Conservation (phyloP, 1,140 invertebrate species). For the Microplitis mediator region DNA sequence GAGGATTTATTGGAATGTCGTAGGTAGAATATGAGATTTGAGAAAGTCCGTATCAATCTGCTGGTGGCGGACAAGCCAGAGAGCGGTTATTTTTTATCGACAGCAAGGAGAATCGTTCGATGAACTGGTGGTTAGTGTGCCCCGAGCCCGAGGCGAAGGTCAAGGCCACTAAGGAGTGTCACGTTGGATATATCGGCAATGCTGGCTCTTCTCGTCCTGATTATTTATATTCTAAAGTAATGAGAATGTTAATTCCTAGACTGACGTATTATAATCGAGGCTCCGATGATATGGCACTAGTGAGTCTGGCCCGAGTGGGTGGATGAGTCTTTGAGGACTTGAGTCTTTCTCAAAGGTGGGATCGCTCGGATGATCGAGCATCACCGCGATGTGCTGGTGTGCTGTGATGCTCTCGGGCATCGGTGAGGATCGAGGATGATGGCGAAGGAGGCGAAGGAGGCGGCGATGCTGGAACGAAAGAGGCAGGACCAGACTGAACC, state of each 20-base stretch:
- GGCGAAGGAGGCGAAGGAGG: constrained; percentile 51
- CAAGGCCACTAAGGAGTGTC: constrained; percentile 27
- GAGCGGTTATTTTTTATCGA: background rate
- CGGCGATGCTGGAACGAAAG: constrained; percentile 49
- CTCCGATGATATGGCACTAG: background rate
- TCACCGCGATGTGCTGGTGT: too few species aligned
- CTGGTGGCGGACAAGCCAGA: background rate
- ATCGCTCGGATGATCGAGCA: constrained; percentile 37
- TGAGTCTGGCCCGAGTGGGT: constrained; percentile 37
- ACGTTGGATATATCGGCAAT: background rate
- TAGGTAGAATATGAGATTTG: constrained; percentile 4
- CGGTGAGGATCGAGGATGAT: constrained; percentile 43
- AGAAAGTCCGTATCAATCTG: background rate
- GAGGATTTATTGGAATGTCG: constrained; percentile 18
- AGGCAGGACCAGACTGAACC: constrained; percentile 58
- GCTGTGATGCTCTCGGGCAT: background rate
- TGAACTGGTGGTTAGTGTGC: background rate
- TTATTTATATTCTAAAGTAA: background rate
- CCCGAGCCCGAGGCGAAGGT: constrained; percentile 18
- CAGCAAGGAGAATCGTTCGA: background rate
- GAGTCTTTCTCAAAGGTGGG: constrained; percentile 41
- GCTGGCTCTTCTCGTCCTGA: too few species aligned
- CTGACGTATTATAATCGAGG: constrained; percentile 17
- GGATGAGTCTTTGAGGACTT: constrained; percentile 44
- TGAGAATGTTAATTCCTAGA: constrained; percentile 29